Percentiles rank a stretch among this genome's conserved stretches.
Evolutionary conservation across 2,113 vertebrate species (phyloP).

Genomic region (Chroicocephalus ridibundus): DNA sequence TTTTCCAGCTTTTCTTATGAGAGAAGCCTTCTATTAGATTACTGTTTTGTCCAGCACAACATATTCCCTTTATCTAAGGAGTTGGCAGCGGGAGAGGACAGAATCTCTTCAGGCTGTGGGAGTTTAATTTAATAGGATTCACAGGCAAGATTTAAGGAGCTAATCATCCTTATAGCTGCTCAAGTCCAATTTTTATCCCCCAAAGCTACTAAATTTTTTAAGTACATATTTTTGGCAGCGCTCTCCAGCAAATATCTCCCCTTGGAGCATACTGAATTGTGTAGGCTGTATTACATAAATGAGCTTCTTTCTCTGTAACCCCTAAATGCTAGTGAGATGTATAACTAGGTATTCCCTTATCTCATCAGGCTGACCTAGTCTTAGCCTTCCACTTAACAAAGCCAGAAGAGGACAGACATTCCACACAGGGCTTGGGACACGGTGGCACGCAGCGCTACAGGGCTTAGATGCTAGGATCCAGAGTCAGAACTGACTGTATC

Average conservation of each 20-base stretch:
- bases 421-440: neutral
- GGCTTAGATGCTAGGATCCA: neutral
- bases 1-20: neutral
- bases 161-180: constrained; percentile 42
- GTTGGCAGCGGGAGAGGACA: neutral
- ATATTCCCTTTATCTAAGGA: neutral
- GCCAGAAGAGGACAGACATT: neutral
- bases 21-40: neutral
- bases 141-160: constrained; percentile 44
- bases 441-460: neutral
- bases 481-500: neutral
- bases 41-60: neutral
- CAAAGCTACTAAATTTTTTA: constrained; percentile 52
- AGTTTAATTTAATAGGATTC: constrained; percentile 34
- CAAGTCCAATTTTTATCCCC: constrained; percentile 45
- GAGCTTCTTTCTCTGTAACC: neutral
- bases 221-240: constrained; percentile 20
- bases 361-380: neutral
- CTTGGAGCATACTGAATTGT: neutral
- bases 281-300: neutral
- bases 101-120: neutral
- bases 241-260: constrained; percentile 4
- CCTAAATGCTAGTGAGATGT: neutral
- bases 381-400: neutral
- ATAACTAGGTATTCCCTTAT: neutral